Conservation (phyloP, 1,140 invertebrate genomes). For the Trachelipus rathkii region DNA sequence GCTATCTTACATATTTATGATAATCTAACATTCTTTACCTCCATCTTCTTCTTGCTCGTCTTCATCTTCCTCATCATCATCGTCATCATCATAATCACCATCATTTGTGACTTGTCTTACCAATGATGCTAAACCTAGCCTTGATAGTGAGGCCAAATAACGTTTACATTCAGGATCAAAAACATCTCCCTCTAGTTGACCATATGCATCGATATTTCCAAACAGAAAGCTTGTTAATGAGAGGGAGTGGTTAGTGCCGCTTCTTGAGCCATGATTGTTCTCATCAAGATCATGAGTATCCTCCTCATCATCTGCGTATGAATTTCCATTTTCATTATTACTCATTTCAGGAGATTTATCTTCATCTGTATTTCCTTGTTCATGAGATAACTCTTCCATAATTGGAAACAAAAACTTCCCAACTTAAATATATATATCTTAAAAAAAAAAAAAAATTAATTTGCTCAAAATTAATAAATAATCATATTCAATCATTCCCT, state of each 20-base stretch:
- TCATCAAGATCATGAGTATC: too few relatives aligned
- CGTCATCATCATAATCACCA: constrained; percentile 52
- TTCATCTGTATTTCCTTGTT: too few relatives aligned
- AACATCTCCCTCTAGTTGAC: constrained; percentile 76
- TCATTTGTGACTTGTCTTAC: constrained; percentile 70
- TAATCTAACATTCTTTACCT: constrained; percentile 21
- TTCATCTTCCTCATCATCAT: constrained; percentile 45
- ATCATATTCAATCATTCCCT: too few relatives aligned
- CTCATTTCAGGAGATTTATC: too few relatives aligned
- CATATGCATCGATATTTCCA: constrained; percentile 90
- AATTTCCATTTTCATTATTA: too few relatives aligned
- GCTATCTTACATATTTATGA: too few relatives aligned
- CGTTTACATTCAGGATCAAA: constrained; percentile 78
- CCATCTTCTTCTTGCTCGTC: constrained; percentile 44
- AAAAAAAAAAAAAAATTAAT: too few relatives aligned
- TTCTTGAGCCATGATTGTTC: not conserved
- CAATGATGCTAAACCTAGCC: constrained; percentile 71
- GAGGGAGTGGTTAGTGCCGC: constrained; percentile 38
- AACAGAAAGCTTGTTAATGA: constrained; percentile 84
- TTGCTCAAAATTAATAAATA: too few relatives aligned
- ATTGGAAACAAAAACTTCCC: too few relatives aligned
- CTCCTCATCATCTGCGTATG: too few relatives aligned
- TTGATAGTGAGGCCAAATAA: constrained; percentile 67
- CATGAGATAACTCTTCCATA: too few relatives aligned
- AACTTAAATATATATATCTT: too few relatives aligned